A percentile compares a stretch with the other conserved stretches of the same genome.
These are phyloP conservation scores for Anneissia japonica DNA, from an alignment of 35 echinoderm and acorn worm genomes.

Conservation along the genomic window DNA sequence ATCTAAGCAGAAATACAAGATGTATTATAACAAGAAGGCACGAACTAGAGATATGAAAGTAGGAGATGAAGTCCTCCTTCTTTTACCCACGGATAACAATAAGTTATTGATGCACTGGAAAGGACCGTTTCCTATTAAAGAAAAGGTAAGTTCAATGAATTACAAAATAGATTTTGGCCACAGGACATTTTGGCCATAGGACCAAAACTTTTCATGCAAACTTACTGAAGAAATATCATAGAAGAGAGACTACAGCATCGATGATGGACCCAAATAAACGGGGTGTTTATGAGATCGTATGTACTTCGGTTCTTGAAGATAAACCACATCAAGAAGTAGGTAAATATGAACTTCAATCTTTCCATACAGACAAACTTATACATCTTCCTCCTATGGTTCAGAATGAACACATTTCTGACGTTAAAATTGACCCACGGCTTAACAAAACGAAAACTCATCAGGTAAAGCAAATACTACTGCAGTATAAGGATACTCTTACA, in stretches of 20 bases:
- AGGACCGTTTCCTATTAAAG: background rate
- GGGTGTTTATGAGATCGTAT: background rate
- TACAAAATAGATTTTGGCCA: background rate
- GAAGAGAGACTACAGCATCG: background rate
- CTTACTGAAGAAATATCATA: background rate
- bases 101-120: constrained; percentile 11
- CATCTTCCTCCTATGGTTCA: background rate
- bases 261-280: background rate
- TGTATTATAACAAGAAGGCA: constrained; percentile 29
- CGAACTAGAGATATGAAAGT: constrained; percentile 8
- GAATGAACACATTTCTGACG: background rate
- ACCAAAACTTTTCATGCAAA: constrained; percentile 1
- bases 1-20: constrained; percentile 16
- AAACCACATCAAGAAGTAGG: background rate
- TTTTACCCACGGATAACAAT: constrained; percentile 19
- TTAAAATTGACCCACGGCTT: background rate
- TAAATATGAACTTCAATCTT: background rate
- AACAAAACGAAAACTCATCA: background rate
- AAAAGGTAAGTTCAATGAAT: background rate
- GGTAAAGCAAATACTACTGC: background rate
- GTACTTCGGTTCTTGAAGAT: background rate
- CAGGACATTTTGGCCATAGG: background rate
- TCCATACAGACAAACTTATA: background rate
- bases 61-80: constrained; percentile 27
- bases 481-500: background rate